A percentile compares a stretch with the other conserved stretches of the same genome.
Evolutionary conservation across 2,797 vertebrate genomes (phyloP).

Genomic region (Myripristis jacobus): DNA sequence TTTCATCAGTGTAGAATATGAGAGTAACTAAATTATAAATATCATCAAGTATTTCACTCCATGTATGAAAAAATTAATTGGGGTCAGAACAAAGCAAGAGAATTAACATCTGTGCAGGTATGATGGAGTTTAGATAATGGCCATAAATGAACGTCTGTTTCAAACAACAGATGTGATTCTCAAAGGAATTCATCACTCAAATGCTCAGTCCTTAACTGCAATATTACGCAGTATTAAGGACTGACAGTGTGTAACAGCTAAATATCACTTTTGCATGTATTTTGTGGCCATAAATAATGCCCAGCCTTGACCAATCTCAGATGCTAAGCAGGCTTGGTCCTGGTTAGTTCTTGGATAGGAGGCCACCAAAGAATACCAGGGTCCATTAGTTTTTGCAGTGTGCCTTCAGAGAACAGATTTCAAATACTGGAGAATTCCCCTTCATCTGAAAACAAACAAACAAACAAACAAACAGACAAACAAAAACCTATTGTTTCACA

Average conservation of each 20-base stretch:
- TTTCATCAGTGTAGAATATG: background rate
- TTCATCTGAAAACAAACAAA: no score
- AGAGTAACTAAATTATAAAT: background rate
- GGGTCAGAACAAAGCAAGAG: slow-evolving; percentile 7
- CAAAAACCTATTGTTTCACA: no score
- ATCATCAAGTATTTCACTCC: background rate
- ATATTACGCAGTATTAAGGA: background rate
- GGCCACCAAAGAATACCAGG: no score
- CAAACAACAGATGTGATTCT: background rate
- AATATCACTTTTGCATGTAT: background rate
- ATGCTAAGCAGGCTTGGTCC: no score
- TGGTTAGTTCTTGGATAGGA: no score
- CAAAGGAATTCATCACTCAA: background rate
- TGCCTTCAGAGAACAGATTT: no score
- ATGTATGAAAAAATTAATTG: slow-evolving; percentile 11
- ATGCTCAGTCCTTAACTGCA: background rate
- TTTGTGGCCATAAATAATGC: no score
- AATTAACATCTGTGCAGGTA: background rate
- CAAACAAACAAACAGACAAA: no score
- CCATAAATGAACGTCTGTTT: background rate
- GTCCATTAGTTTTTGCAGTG: no score
- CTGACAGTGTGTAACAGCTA: background rate
- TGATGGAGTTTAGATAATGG: background rate
- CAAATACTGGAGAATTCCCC: no score
- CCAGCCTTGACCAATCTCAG: no score